Percentiles rank a stretch among this genome's conserved stretches.
Conservation (phyloP, 1,140 invertebrate genomes). For the Drosophila truncata region DNA sequence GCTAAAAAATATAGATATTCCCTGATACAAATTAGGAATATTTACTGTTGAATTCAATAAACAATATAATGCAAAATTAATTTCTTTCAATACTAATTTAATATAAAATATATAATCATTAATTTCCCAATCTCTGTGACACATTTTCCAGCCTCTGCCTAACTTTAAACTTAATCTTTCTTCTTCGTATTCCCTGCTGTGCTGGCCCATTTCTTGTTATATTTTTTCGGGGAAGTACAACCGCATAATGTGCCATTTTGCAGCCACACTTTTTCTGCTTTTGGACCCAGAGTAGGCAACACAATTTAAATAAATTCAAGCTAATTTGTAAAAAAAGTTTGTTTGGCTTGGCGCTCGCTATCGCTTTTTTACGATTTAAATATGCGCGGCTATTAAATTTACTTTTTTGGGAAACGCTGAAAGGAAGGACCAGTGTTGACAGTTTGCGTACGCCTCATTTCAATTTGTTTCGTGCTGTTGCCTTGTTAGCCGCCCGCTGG, state of each 20-base stretch:
- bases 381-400: constrained; percentile 75
- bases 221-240: neutral
- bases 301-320: constrained; percentile 75
- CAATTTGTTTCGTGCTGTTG: constrained; percentile 70
- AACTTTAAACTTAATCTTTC: neutral
- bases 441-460: constrained; percentile 67
- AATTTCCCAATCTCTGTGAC: neutral
- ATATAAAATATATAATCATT: neutral
- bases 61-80: neutral
- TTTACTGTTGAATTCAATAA: neutral
- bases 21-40: no score
- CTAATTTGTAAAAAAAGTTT: constrained; percentile 81
- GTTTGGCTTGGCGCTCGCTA: constrained; percentile 34
- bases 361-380: constrained; percentile 71
- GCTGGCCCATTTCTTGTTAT: neutral
- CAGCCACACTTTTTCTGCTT: constrained; percentile 28
- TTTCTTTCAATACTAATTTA: neutral
- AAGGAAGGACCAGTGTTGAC: constrained; percentile 41
- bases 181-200: neutral
- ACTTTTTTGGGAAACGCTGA: neutral
- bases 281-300: constrained; percentile 52
- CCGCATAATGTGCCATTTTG: constrained; percentile 46
- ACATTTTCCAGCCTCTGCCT: neutral
- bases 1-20: no score
- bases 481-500: constrained; percentile 76